Evolutionary conservation across 2,888 invertebrate genomes (phyloP).

Genomic region (Scaptomyza cyrtandrae): DNA sequence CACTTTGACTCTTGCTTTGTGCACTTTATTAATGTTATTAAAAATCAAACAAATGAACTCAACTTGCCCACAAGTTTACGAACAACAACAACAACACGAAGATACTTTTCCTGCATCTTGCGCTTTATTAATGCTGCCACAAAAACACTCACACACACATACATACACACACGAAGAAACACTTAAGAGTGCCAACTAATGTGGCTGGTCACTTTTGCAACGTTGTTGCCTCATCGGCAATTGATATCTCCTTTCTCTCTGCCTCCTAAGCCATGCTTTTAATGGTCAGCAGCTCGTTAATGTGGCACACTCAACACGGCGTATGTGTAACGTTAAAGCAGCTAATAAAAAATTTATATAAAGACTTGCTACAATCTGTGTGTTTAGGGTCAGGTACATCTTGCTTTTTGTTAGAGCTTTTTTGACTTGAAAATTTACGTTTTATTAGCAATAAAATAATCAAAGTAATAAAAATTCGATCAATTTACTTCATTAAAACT

Average conservation of each 20-base stretch:
- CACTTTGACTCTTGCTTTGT: slow-evolving; percentile 74
- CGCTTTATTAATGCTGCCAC: slow-evolving; percentile 53
- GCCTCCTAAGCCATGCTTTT: slow-evolving; percentile 11
- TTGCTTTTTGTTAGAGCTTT: too few relatives aligned
- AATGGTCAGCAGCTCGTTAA: slow-evolving; percentile 8
- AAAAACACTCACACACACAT: slow-evolving; percentile 2
- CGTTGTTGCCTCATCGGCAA: slow-evolving; percentile 47
- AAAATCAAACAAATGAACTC: slow-evolving; percentile 77
- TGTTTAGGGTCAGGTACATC: not conserved
- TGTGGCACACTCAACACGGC: slow-evolving; percentile 29
- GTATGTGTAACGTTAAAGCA: slow-evolving; percentile 34
- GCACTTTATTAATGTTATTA: slow-evolving; percentile 81
- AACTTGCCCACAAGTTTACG: slow-evolving; percentile 33
- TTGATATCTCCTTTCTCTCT: slow-evolving; percentile 22
- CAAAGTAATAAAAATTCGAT: not conserved
- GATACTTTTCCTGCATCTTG: slow-evolving; percentile 14
- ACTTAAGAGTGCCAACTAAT: slow-evolving; percentile 47
- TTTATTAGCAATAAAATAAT: too few relatives aligned
- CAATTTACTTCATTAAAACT: not conserved
- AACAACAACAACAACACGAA: not conserved
- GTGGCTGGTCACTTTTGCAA: slow-evolving; percentile 47
- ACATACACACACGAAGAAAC: too few relatives aligned
- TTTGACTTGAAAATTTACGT: too few relatives aligned
- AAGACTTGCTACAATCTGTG: not conserved
- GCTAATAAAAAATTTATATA: slow-evolving; percentile 2